Conservation (phyloP, 2,113 vertebrate genomes). For the Lagopus leucura region DNA sequence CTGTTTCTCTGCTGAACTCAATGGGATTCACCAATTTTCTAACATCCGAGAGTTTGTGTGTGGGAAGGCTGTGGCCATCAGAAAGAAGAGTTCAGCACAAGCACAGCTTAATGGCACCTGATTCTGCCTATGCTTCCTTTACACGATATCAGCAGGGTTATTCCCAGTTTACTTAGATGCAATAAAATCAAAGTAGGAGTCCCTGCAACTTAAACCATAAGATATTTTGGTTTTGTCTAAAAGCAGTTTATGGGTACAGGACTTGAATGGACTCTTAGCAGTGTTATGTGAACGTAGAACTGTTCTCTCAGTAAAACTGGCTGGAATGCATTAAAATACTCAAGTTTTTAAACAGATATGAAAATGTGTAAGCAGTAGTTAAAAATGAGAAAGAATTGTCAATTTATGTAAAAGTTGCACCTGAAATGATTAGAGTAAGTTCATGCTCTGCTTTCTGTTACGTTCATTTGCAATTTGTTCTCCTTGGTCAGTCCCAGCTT, state of each 20-base stretch:
- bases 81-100: neutral
- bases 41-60: rapidly evolving
- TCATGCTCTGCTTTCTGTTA: neutral
- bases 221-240: neutral
- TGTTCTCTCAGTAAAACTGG: neutral
- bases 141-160: neutral
- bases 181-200: neutral
- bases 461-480: neutral
- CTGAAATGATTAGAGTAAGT: neutral
- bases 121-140: neutral
- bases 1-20: neutral
- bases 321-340: neutral
- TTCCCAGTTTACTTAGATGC: neutral
- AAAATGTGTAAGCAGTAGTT: neutral
- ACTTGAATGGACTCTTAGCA: neutral
- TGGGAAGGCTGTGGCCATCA: neutral
- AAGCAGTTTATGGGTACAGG: neutral
- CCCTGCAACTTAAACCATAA: neutral
- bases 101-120: neutral
- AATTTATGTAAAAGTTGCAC: neutral
- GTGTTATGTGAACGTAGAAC: neutral
- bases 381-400: slow-evolving; percentile 15
- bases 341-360: neutral
- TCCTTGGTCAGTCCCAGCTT: neutral
- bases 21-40: neutral